These are phyloP conservation scores for Ceramica pisi DNA, from an alignment of 2,888 invertebrate genomes.

Conservation along the genomic window DNA sequence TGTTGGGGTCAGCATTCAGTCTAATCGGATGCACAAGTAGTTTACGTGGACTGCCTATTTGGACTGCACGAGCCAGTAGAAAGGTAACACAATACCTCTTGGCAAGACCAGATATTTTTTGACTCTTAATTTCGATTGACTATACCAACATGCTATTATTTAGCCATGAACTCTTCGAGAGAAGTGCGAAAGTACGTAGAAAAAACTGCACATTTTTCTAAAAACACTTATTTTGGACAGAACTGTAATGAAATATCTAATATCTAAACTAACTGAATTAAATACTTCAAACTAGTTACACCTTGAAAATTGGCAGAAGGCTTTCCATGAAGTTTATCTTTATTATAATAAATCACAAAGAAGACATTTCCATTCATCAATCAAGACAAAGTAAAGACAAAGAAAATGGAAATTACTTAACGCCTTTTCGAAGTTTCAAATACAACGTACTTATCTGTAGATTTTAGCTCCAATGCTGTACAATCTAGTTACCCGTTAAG, in stretches of 20 bases:
- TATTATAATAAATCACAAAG: conserved; percentile 32
- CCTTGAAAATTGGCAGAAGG: not conserved
- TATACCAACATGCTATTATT: too few species aligned
- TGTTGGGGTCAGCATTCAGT: too few species aligned
- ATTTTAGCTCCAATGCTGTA: conserved; percentile 6
- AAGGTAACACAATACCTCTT: too few species aligned
- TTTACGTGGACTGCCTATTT: too few species aligned
- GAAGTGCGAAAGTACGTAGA: not conserved
- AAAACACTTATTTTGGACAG: not conserved
- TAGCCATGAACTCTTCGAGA: too few species aligned
- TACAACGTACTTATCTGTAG: conserved; percentile 12
- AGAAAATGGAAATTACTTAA: conserved; percentile 32
- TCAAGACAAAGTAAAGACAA: conserved; percentile 23
- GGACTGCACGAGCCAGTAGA: too few species aligned
- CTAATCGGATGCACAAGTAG: too few species aligned
- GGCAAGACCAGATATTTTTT: too few species aligned
- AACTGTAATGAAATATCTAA: not conserved
- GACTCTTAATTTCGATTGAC: too few species aligned
- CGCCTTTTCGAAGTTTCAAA: conserved; percentile 13
- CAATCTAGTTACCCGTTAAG: not conserved
- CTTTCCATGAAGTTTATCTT: conserved; percentile 8
- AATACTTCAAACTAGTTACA: conserved; percentile 1
- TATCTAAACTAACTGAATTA: not conserved
- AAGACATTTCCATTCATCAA: conserved; percentile 33
- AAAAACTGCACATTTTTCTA: not conserved